phyloP scores from a whole-genome alignment of 2,797 vertebrate species.

The Saxicola maurus region DNA sequence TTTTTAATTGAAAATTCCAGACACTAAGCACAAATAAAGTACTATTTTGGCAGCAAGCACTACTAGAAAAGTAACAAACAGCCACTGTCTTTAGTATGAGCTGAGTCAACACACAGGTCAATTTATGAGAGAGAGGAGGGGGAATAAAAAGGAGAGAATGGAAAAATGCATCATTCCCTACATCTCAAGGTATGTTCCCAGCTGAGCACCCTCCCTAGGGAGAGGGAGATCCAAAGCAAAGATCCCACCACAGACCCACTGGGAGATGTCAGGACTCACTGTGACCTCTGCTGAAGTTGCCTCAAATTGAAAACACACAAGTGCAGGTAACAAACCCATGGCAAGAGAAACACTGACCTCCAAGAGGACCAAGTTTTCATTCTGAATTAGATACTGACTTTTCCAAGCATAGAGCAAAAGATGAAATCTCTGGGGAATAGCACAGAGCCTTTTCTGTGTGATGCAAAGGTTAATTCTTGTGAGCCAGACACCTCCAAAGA shows the following conservation, averaged over 20 bases:
- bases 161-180: neutral
- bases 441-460: rapidly evolving
- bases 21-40: slow-evolving; percentile 1
- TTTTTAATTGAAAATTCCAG: slow-evolving; percentile 19
- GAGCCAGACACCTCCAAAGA: neutral
- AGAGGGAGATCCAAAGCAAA: neutral
- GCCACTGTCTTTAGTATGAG: neutral
- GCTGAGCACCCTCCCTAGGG: neutral
- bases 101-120: neutral
- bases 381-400: neutral
- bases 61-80: neutral
- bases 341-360: neutral
- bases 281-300: neutral
- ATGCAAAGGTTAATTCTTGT: neutral
- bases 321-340: neutral
- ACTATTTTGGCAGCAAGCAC: neutral
- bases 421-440: neutral
- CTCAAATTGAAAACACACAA: neutral
- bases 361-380: neutral
- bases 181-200: neutral
- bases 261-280: neutral
- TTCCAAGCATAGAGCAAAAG: neutral
- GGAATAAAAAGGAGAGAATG: neutral
- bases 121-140: neutral
- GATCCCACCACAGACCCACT: neutral